These are phyloP conservation scores for Monochamus alternatus DNA, from an alignment of 2,888 invertebrate genomes.

Conservation along the genomic window DNA sequence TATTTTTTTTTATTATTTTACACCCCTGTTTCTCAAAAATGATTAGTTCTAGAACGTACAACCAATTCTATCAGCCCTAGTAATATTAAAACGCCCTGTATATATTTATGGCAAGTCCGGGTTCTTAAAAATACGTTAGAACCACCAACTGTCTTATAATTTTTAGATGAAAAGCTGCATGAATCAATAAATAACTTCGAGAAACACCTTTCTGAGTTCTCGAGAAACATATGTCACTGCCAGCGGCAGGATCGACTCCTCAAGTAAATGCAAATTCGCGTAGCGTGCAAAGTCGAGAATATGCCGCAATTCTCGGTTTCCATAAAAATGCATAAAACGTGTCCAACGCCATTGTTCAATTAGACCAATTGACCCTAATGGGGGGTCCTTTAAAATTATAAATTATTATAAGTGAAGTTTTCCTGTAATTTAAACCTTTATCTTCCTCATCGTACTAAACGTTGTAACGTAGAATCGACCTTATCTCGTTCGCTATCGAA, in stretches of 20 bases:
- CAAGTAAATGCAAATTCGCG: slow-evolving; percentile 5
- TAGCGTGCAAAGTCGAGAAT: slow-evolving; percentile 15
- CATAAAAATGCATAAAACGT: slow-evolving; percentile 27
- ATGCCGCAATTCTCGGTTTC: slow-evolving; percentile 20
- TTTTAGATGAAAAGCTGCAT: background rate
- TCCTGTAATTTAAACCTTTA: slow-evolving; percentile 39
- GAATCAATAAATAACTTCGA: background rate
- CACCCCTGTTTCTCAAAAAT: no score
- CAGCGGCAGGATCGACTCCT: background rate
- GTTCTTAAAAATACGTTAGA: no score
- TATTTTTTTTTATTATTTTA: no score
- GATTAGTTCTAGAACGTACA: no score
- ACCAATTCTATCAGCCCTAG: no score
- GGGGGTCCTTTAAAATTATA: slow-evolving; percentile 30
- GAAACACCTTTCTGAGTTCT: background rate
- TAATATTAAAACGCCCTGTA: no score
- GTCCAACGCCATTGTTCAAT: slow-evolving; percentile 28
- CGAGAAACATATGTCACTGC: background rate
- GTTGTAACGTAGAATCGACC: slow-evolving; percentile 18
- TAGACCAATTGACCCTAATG: slow-evolving; percentile 33
- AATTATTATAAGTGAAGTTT: slow-evolving; percentile 39
- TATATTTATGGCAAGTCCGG: no score
- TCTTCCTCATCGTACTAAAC: slow-evolving; percentile 33
- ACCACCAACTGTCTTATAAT: background rate
- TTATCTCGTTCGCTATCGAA: slow-evolving; percentile 32